Evolutionary conservation across 1,140 invertebrate species (phyloP), one percentile per base, ranked within the genome.

Genomic region (Zelostemma sp.): DNA sequence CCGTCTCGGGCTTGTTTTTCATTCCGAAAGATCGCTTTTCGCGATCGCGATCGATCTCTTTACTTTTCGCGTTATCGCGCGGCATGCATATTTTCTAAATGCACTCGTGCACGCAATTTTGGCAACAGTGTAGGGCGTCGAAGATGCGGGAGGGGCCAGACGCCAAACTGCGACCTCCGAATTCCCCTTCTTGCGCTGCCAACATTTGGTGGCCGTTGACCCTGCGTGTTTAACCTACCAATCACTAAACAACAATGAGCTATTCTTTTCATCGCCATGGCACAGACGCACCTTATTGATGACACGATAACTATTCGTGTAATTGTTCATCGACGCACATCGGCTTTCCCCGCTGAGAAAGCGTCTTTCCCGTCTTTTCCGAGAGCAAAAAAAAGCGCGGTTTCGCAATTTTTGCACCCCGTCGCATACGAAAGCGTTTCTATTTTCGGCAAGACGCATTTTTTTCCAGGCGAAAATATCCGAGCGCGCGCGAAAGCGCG

Each of bases 121-220:
- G 65, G 74, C 63, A 68, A 68, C 63, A 54, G 60, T 58, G 57
- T 63, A 55, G 62, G 67, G 62, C 54, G 66, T 62, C 62, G 68
- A 73, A 68, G 66, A 63, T 60, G 51, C 63, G 50, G 60, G 63
- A 72, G 73, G 72, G 66, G 67, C 67, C 68, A 68, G 63, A 68
- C 66, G 70, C 57, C 57, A 65, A n/a, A 18, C 17, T 35, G 15
- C 18, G 46, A 59, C 59, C 71, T 70, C 60, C 53, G 57, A 50
- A 31, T 68, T 69, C 69, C 57, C 63, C 72, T 63, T 31, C 57
- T 58, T 75, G 74, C 75, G 77, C 77, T 80, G 77, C 78, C 76
- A 82, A 81, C 80, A 82, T 82, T 82, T 74, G 77, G 76, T 76
- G 81, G 81, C 74, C 82, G 70, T 82, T 82, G 81, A 83, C 80